Evolutionary conservation across 2,888 invertebrate genomes (phyloP).

Genomic region (Microctonus aethiopoides): DNA sequence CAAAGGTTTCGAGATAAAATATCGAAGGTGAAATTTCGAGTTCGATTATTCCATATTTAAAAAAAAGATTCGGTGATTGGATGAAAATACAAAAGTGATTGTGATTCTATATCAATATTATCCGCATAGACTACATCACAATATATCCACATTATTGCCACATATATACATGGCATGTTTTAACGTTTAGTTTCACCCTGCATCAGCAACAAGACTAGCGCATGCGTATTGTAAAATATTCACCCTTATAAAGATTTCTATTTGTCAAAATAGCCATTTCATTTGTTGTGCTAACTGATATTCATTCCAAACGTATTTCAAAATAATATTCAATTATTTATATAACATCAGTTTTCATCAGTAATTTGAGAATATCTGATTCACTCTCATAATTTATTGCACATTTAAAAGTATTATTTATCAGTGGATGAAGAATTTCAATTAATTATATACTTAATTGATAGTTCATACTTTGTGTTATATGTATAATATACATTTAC

Average conservation of each 20-base stretch:
- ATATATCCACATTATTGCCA: no score
- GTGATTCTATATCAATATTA: no score
- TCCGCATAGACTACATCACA: no score
- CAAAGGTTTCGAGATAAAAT: no score
- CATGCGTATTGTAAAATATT: constrained; percentile 1
- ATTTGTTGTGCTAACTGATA: background rate
- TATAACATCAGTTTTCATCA: background rate
- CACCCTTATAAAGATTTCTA: background rate
- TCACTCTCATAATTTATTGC: background rate
- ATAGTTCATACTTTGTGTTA: background rate
- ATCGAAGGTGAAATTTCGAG: no score
- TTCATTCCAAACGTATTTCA: background rate
- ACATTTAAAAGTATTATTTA: background rate
- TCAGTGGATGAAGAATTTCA: background rate
- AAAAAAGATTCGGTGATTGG: no score
- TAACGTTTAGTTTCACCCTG: no score
- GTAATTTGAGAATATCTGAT: background rate
- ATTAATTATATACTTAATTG: background rate
- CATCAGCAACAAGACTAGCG: no score
- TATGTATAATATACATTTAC: background rate
- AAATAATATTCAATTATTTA: background rate
- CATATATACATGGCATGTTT: no score
- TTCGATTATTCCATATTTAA: no score
- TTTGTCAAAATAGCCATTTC: constrained; percentile 9
- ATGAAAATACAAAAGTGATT: no score